Percentiles rank a stretch among this genome's conserved stretches.
These are phyloP conservation scores for Ctenicera cuprea DNA, from an alignment of 2,888 invertebrate species.

Conservation along the genomic window DNA sequence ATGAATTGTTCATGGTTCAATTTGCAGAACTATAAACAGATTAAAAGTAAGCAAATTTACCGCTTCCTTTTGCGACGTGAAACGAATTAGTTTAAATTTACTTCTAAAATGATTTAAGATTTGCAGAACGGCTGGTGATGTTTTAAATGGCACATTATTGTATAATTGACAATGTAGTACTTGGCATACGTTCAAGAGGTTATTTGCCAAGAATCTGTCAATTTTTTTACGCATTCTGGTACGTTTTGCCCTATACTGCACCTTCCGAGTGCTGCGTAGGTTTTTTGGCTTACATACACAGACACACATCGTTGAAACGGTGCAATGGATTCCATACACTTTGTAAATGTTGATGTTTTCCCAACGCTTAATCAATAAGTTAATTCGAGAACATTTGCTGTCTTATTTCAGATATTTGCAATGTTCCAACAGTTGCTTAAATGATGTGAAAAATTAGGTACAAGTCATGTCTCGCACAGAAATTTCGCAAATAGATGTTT, in stretches of 20 bases:
- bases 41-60: too few relatives aligned
- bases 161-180: constrained; percentile 34
- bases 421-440: neutral
- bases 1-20: too few relatives aligned
- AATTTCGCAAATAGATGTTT: too few relatives aligned
- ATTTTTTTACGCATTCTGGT: constrained; percentile 25
- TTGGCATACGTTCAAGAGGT: constrained; percentile 35
- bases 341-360: constrained; percentile 8
- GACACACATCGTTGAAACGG: constrained; percentile 13
- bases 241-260: constrained; percentile 30
- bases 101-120: too few relatives aligned
- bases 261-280: constrained; percentile 26
- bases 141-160: constrained; percentile 18
- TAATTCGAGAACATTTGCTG: too few relatives aligned
- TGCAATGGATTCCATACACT: constrained; percentile 5
- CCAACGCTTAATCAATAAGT: neutral
- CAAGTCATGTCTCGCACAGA: too few relatives aligned
- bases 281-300: constrained; percentile 1
- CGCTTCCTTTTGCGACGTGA: too few relatives aligned
- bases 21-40: too few relatives aligned
- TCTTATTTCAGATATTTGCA: too few relatives aligned
- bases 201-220: constrained; percentile 28
- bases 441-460: neutral
- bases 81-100: too few relatives aligned
- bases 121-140: neutral